Conservation (phyloP, 2,113 vertebrate genomes). For the Callaeas wilsoni region DNA sequence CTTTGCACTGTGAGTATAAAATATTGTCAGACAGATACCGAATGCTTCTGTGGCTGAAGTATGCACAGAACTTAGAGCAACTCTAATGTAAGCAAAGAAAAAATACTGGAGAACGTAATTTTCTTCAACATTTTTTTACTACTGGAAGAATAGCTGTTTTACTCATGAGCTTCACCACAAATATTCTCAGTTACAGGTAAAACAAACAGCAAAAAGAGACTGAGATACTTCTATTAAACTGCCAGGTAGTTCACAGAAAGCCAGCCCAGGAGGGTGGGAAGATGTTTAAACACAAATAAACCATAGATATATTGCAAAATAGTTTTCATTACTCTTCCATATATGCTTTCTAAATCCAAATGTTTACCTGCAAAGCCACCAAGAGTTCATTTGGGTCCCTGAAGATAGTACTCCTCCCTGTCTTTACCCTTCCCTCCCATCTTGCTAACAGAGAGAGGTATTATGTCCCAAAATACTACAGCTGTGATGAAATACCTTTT, state of each 20-base stretch:
- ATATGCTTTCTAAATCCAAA: neutral
- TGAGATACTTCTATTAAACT: neutral
- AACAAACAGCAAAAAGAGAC: neutral
- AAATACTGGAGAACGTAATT: neutral
- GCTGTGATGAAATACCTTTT: neutral
- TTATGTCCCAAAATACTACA: neutral
- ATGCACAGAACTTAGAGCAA: neutral
- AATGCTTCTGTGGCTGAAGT: neutral
- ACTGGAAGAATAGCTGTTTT: neutral
- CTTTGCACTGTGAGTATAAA: neutral
- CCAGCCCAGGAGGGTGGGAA: neutral
- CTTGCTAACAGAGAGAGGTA: neutral
- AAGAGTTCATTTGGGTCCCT: neutral
- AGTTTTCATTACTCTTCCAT: neutral
- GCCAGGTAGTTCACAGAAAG: neutral
- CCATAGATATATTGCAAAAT: neutral
- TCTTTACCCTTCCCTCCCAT: neutral
- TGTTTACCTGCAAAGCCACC: neutral
- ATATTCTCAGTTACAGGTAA: neutral
- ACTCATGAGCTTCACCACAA: neutral
- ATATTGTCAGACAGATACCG: neutral
- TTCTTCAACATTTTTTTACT: neutral
- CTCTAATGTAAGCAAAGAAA: neutral
- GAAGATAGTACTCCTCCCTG: neutral
- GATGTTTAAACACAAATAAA: neutral